Conservation (phyloP, 2,113 vertebrate genomes). For the Ranitomeya variabilis region DNA sequence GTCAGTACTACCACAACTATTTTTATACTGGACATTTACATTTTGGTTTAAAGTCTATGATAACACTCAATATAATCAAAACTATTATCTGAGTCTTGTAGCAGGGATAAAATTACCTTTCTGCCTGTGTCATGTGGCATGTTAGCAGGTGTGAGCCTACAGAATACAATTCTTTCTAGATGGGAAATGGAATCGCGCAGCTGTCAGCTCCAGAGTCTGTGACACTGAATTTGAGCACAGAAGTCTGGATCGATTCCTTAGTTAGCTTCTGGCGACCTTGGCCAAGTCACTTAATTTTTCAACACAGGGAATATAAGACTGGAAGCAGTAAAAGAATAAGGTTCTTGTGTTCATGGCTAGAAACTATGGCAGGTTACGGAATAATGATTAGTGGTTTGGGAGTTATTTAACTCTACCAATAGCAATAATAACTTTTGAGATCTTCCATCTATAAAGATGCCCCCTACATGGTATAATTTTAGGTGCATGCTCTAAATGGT, state of each 20-base stretch:
- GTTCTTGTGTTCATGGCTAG: neutral
- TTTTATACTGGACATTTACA: neutral
- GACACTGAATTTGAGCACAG: conserved; percentile 12
- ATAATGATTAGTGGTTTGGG: neutral
- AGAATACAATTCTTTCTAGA: conserved; percentile 14
- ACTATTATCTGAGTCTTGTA: neutral
- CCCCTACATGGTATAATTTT: neutral
- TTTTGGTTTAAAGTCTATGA: neutral
- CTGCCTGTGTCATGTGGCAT: neutral
- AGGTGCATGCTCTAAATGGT: neutral
- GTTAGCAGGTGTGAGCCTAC: conserved; percentile 27
- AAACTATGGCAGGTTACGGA: neutral
- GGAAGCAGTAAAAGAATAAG: neutral
- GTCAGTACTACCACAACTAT: neutral
- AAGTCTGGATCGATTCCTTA: conserved; percentile 19
- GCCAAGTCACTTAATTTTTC: conserved; percentile 17
- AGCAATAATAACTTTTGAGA: neutral
- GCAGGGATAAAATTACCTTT: neutral
- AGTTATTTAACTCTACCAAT: neutral
- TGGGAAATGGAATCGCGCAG: conserved; percentile 20
- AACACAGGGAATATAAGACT: neutral
- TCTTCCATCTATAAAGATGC: neutral
- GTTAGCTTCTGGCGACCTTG: conserved; percentile 38
- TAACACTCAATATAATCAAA: neutral
- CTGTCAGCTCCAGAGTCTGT: conserved; percentile 19